Evolutionary conservation across 2,888 invertebrate genomes (phyloP), one percentile per base, ranked within the genome.

Genomic region (Drosophila paucipuncta): DNA sequence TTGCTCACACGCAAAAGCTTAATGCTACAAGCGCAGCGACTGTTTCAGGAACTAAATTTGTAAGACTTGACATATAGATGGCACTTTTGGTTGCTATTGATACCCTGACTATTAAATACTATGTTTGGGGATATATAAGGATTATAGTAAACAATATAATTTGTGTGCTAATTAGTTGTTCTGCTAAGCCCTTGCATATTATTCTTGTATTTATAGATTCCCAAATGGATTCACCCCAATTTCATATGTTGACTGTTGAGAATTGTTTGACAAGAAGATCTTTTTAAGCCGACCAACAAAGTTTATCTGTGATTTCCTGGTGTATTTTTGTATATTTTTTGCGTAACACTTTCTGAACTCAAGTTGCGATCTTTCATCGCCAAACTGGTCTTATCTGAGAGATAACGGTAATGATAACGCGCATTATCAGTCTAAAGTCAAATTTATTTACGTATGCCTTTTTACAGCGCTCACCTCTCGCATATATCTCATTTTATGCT

Each of bases 361-460:
- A 33, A n/a, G 30, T 28, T 57, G 35, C 31, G 31, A 47, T 16
- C 11, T 49, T 35, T 30, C 33, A 30, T 50, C 39, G 49, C 25
- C 28, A 33, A 65, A 50, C 64, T 57, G 50, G 30, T 18, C 61
- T 71, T 61, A 78, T 71, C 66, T 55, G 71, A 37, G 13, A 41
- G 57, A 57, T 57, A 57, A 39, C 39, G 47, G 28, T 49, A n/a
- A 35, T 43, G 86, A 82, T 82, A 76, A 73, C 39, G 30, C 22
- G 57, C 57, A 53, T 53, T 71, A 60, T 60, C 22, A 35, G 54
- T 80, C 75, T 73, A 63, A 65, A 72, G 43, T 68, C 65, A 62
- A 78, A 65, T 73, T 75, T 75, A 80, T 77, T 83, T 81, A 69
- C 82, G 85, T 75, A 72, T 73, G 72, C 57, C 57, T 59, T 71